These are phyloP conservation scores for Jacana jacana DNA, from an alignment of 2,113 vertebrate genomes.

Conservation along the genomic window DNA sequence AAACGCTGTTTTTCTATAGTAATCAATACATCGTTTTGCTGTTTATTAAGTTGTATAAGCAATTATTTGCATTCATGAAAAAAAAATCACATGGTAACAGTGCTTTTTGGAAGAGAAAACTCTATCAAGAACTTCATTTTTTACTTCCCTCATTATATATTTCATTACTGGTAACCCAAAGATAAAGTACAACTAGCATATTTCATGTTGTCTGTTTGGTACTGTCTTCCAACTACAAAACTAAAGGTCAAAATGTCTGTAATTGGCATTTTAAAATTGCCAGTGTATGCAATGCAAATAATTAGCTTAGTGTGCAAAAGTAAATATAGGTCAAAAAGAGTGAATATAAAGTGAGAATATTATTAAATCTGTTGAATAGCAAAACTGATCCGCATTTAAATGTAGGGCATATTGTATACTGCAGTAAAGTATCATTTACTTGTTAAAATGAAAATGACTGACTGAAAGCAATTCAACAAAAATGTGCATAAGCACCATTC, in stretches of 20 bases:
- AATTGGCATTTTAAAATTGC: conserved; percentile 72
- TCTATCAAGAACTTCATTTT: not conserved
- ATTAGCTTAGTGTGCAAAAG: conserved; percentile 74
- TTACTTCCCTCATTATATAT: not conserved
- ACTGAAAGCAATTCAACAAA: not conserved
- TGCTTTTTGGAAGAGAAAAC: not conserved
- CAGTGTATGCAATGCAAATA: conserved; percentile 57
- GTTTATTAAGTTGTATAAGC: not conserved
- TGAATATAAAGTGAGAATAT: conserved; percentile 45
- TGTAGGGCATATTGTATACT: not conserved
- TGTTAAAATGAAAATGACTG: not conserved
- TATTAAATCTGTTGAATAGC: not conserved
- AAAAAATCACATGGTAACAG: not conserved
- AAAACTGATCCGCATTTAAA: not conserved
- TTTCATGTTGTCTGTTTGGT: conserved; percentile 66
- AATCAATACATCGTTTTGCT: not conserved
- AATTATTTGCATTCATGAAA: not conserved
- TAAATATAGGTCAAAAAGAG: conserved; percentile 72
- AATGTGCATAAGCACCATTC: not conserved
- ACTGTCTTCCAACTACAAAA: conserved; percentile 53
- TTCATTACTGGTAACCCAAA: not conserved
- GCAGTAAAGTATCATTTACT: not conserved
- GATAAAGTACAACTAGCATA: not conserved
- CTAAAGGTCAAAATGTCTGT: conserved; percentile 66
- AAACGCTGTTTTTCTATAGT: not conserved